Evolutionary conservation across 2,113 vertebrate genomes (phyloP), one percentile per base, ranked within the genome.

Genomic region (Neomonachus schauinslandi): DNA sequence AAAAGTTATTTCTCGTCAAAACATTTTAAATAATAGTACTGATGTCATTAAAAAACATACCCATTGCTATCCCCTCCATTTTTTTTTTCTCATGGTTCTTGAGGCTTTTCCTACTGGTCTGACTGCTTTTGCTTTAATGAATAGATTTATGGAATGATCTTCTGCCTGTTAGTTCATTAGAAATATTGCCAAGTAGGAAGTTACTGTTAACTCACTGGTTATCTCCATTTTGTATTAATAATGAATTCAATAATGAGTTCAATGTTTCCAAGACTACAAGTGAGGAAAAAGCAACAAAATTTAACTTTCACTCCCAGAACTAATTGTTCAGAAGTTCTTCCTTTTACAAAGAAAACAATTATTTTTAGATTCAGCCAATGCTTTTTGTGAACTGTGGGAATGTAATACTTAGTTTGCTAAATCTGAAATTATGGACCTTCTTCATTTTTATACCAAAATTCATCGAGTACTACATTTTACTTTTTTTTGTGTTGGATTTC

Each of bases 281-380:
- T 28, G 79, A 92, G n/a, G 42, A 36, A 77, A 97, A 86, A 59
- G 26, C 33, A 69, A 95, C 42, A 85, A 4, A 95, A 39, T 72
- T 88, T 94, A 51, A 49, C 55, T 95, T 93, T 93, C 83, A 91
- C 90, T 81, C 3, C 5, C 39, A 91, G 76, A 95, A 84, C 15
- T 92, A 86, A 53, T 36, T 94, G 21, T 53, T 80, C 46, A 88
- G 46, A 59, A 49, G 2, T 82, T 77, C 15, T 87, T 80, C 51
- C 71, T 95, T 83, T 16, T 57, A 46, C 14, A 93, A 94, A 19
- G 63, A 92, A 95, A 87, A 97, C 16, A 28, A 46, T 3, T 42
- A 79, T 80, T 92, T 97, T 94, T 26, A 67, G 33, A 95, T 83
- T 94, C 10, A 90, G 31, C 51, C 53, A 80, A 33, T 74, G 69